phyloP scores from a whole-genome alignment of 2,888 invertebrate species.

The Noctua fimbriata region DNA sequence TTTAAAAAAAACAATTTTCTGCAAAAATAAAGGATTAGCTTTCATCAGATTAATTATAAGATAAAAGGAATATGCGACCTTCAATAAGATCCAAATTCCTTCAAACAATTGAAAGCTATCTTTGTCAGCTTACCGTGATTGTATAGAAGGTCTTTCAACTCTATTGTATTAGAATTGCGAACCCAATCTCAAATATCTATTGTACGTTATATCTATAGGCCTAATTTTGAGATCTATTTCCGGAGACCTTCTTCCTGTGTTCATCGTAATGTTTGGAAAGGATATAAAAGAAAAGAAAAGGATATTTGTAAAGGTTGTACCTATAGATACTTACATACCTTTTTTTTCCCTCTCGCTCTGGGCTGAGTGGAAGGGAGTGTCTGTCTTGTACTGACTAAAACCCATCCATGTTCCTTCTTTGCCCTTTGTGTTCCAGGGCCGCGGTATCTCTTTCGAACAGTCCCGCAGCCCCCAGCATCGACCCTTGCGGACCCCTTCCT shows the following conservation, averaged over 20 bases:
- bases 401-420: too few species aligned
- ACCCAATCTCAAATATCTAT: not conserved
- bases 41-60: not conserved
- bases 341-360: too few species aligned
- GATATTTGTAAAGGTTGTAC: too few species aligned
- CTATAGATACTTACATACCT: too few species aligned
- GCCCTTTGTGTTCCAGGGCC: too few species aligned
- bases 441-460: too few species aligned
- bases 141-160: not conserved
- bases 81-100: not conserved
- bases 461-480: too few species aligned
- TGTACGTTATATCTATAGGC: not conserved
- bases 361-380: too few species aligned
- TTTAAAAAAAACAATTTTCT: too few species aligned
- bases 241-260: not conserved
- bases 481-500: too few species aligned
- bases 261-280: not conserved
- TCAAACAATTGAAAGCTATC: conserved; percentile 5
- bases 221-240: not conserved
- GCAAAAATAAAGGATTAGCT: not conserved
- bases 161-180: conserved; percentile 5
- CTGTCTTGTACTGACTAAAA: too few species aligned
- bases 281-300: not conserved
- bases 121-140: not conserved
- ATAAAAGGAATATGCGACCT: not conserved